These are phyloP conservation scores for Echinometra lucunter DNA, from an alignment of 53 echinoderm and acorn worm genomes.

Conservation along the genomic window DNA sequence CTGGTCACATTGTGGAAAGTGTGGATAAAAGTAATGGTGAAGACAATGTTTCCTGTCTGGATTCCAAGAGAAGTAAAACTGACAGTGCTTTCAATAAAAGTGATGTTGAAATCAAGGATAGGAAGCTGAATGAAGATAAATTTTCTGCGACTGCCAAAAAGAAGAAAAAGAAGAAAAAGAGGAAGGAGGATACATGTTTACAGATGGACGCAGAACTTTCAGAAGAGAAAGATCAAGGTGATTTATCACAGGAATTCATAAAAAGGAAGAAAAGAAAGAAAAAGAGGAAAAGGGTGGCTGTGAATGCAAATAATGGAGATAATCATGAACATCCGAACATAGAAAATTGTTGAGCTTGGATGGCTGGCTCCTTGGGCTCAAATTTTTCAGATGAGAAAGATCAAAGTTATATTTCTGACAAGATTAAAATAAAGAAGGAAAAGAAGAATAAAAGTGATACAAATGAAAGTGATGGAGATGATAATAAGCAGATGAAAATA, in stretches of 20 bases:
- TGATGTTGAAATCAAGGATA: not conserved
- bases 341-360: not conserved
- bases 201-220: not conserved
- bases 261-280: conserved; percentile 1
- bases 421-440: conserved; percentile 22
- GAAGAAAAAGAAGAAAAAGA: conserved; percentile 29
- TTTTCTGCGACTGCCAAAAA: not conserved
- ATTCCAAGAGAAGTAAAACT: not conserved
- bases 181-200: not conserved
- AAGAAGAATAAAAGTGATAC: not conserved
- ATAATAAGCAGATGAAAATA: not conserved
- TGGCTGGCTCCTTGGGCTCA: not conserved
- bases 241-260: not conserved
- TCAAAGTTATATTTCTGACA: not conserved
- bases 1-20: not conserved
- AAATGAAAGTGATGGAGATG: not conserved
- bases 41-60: not conserved
- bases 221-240: not conserved
- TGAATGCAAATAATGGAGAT: not conserved
- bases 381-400: not conserved
- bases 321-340: not conserved
- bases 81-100: not conserved
- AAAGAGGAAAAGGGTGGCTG: not conserved
- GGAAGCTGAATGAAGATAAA: not conserved
- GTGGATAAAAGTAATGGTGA: not conserved